Evolutionary conservation across 1,140 invertebrate species (phyloP), one percentile per base, ranked within the genome.

Genomic region (Megalonaias nervosa): DNA sequence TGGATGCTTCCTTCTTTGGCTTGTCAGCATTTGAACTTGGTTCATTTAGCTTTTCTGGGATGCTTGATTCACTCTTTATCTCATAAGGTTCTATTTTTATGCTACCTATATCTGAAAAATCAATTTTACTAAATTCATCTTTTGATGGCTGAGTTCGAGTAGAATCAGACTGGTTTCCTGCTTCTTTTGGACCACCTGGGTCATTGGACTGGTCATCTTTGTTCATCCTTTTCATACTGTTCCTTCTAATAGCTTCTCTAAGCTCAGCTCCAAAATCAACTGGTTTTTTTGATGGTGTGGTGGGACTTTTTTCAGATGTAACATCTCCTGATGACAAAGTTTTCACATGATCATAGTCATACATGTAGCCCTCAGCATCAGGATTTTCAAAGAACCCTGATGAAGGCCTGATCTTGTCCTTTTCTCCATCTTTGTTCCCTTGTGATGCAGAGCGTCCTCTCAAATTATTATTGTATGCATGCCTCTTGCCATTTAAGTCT

Each of bases 291-390:
- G 38, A 48, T 14, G 70, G 64, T 58, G 56, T 71, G 17, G 26
- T 17, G 3, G 23, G 64, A 59, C 19, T 71, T 31, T 17, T 67
- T 12, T 62, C 59, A 26, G 55, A 62, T 15, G 61, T 48, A 67
- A n/a, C 12, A 57, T 78, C 71, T 5, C 76, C 71, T 57, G 70
- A 66, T 48, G 38, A 48, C 21, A 78, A 55, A 62, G 73, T 78
- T 55, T 78, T 68, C n/a, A 78, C 76, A 19, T 78, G 76, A 60
- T 78, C 76, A 56, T 78, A 78, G 64, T 78, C 76, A 73, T 78
- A 78, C 71, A 78, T 21, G 57, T 78, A 78, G 13, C 76, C 76
- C 58, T 78, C 76, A 26, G 73, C 74, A 67, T 78, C 76, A n/a
- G 76, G 76, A 68, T 78, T 78, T 26, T 69, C 70, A 73, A 73